Evolutionary conservation across 2,888 invertebrate species (phyloP), one percentile per base, ranked within the genome.

Genomic region (Camptogramma bilineatum): DNA sequence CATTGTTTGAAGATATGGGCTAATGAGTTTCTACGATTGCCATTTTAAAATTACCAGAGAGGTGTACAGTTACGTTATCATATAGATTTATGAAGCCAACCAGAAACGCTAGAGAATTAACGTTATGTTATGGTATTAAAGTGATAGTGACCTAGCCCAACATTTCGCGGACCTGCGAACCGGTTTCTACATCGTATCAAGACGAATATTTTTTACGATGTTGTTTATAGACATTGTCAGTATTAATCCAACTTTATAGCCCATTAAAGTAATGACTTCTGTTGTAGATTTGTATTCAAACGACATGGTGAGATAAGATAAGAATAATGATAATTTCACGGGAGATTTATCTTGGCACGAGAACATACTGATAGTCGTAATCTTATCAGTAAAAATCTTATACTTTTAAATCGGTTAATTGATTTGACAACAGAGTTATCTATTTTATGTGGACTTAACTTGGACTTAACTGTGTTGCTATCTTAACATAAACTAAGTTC

Each of bases 291-390:
- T 60, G 8, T 50, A 19, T 17, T 47, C n/a, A 39, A 57, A 13
- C 19, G 13, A 57, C 2, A 18, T 1, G 31, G 46, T 55, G 18
- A 44, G 61, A 53, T 46, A 57, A 57, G 55, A 55, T 61, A 61
- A 21, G 17, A 24, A n/a, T 56, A 52, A 56, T 48, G 44, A 34
- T 21, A 48, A 52, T 21, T 58, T 66, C 62, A 53, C 61, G 57
- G n/a, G 24, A 18, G 17, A 34, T 62, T 55, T 68, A 31, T 62
- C 54, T 55, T 66, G 50, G 54, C 47, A 48, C 54, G 59, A 51
- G 53, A 39, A 18, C 39, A 55, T 10, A 21, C 28, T 52, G 53
- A 50, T 63, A 53, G 19, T 9, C 18, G 16, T 5, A 39, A 39
- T 1, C 18, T 24, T 18, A 47, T 18, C 46, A 47, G 17, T 47